Conservation (phyloP, 2,797 vertebrate genomes). For the Rousettus madagascariensis region DNA sequence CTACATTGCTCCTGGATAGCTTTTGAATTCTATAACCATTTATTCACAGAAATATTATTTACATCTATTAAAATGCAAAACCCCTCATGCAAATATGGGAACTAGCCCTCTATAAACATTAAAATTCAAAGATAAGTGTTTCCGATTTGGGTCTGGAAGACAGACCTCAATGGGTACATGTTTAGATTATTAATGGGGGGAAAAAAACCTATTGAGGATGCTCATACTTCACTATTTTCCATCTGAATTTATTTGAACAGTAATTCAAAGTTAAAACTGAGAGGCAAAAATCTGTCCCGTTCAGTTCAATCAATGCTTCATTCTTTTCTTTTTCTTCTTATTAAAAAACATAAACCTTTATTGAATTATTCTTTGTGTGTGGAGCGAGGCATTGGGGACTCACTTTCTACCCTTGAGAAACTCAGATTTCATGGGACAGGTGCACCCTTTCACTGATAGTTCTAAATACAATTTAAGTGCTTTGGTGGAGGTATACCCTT, state of each 20-base stretch:
- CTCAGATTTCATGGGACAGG: neutral
- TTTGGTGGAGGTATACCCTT: neutral
- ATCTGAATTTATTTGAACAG: neutral
- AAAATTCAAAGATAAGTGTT: neutral
- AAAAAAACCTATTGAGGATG: neutral
- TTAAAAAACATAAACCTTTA: neutral
- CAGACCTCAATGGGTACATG: neutral
- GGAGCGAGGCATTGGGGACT: neutral
- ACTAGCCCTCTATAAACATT: neutral
- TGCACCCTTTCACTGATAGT: neutral
- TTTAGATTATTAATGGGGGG: constrained; percentile 6
- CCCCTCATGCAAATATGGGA: neutral
- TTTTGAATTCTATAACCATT: constrained; percentile 38
- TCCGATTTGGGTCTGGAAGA: neutral
- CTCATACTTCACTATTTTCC: neutral
- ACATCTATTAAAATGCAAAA: neutral
- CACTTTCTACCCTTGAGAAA: neutral
- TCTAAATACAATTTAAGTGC: neutral
- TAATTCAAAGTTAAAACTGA: constrained; percentile 16
- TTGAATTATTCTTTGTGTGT: constrained; percentile 4
- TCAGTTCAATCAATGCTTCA: neutral
- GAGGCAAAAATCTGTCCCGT: neutral
- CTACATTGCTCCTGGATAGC: neutral
- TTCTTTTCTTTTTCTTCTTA: neutral
- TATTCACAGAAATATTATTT: constrained; percentile 15